A percentile compares a stretch with the other conserved stretches of the same genome.
Evolutionary conservation across 2,888 invertebrate species (phyloP).

Genomic region (Hypolimnas misippus): DNA sequence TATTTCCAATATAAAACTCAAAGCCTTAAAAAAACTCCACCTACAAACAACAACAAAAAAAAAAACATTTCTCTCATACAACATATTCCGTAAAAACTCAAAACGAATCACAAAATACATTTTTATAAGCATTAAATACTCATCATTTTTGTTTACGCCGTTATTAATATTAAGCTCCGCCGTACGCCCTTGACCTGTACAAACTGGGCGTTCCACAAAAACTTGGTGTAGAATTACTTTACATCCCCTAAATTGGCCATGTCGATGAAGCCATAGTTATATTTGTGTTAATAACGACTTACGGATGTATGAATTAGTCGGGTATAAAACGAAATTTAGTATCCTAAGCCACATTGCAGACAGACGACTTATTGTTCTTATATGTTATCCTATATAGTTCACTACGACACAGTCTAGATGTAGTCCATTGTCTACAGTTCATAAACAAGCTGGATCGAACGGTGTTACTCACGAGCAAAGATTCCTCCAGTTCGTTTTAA

Average conservation of each 20-base stretch:
- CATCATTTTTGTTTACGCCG: neutral
- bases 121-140: neutral
- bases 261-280: slow-evolving; percentile 36
- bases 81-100: no score
- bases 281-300: slow-evolving; percentile 34
- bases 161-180: slow-evolving; percentile 1
- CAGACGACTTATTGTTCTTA: slow-evolving; percentile 4
- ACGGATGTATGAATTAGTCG: slow-evolving; percentile 26
- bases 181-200: slow-evolving; percentile 27
- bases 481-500: no score
- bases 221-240: slow-evolving; percentile 34
- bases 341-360: slow-evolving; percentile 17
- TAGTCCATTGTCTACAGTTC: no score
- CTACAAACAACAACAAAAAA: no score
- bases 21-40: no score
- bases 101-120: no score
- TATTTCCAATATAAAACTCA: no score
- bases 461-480: no score
- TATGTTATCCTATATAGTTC: slow-evolving; percentile 2
- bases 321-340: slow-evolving; percentile 21
- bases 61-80: no score
- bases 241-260: slow-evolving; percentile 37
- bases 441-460: no score
- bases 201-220: slow-evolving; percentile 31
- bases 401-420: no score